Conservation (phyloP, 2,888 invertebrate genomes). For the Ennomos fuscantarius region DNA sequence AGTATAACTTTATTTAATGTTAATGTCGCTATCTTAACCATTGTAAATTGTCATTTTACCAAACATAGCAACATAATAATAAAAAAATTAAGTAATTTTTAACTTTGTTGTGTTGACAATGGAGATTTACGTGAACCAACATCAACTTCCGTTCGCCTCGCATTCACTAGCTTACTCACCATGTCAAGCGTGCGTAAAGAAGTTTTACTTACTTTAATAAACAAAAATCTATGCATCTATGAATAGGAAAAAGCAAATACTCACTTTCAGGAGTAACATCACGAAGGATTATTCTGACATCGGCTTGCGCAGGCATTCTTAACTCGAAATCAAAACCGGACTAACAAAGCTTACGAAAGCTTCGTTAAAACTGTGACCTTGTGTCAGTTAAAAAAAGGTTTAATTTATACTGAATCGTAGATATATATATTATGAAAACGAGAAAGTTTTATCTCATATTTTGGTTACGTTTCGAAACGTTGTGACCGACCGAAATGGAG, state of each 20-base stretch:
- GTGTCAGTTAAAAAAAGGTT: not conserved
- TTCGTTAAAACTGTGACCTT: slow-evolving; percentile 12
- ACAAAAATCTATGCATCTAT: no score
- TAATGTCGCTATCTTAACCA: no score
- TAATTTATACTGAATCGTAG: not conserved
- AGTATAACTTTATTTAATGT: no score
- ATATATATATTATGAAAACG: slow-evolving; percentile 11
- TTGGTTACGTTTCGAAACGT: slow-evolving; percentile 30
- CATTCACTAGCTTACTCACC: no score
- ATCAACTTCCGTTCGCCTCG: no score
- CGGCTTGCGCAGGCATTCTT: slow-evolving; percentile 74
- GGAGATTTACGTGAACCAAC: no score
- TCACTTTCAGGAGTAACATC: slow-evolving; percentile 78
- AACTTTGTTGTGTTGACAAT: no score
- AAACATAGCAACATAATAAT: no score
- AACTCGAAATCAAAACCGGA: slow-evolving; percentile 33
- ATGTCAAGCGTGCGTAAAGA: no score
- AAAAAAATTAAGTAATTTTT: no score
- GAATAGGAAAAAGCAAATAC: slow-evolving; percentile 41
- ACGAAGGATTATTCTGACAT: slow-evolving; percentile 65
- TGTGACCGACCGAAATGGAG: slow-evolving; percentile 17
- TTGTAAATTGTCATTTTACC: no score
- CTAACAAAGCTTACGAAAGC: slow-evolving; percentile 29
- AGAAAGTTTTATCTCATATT: slow-evolving; percentile 49
- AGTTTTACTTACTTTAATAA: no score